Evolutionary conservation across 2,888 invertebrate genomes (phyloP), one percentile per base, ranked within the genome.

Genomic region (Prostheceraeus crozeri): DNA sequence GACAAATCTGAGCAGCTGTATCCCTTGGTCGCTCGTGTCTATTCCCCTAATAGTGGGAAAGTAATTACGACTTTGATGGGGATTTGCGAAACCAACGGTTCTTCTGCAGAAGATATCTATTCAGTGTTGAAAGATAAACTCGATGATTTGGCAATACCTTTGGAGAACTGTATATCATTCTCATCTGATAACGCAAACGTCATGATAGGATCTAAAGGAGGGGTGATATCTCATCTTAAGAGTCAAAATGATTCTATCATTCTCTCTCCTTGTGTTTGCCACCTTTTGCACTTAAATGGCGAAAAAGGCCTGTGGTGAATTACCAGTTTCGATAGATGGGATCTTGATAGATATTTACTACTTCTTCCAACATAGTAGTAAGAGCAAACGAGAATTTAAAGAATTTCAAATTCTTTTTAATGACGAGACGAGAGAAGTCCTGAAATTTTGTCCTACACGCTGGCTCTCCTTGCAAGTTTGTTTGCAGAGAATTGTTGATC

Each of bases 381-480:
- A 40, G 6, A 16, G 40, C 19, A 48, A 48, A 21, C 25, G 28
- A 48, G 4, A 6, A 4, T 48, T 48, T 4, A 8, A 48, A 19
- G 19, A 48, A 21, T 48, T 48, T 48, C 48, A 48, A 21, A 11
- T 48, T 19, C 23, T 48, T 4, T 48, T 16, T 6, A 30, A 21
- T 19, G 28, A 48, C 14, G 23, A 48, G 4, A 48, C 48, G 4
- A 48, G 28, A 6, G 8, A 19, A 10, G 25, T 48, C 6, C 23
- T 48, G 4, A 48, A 48, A 23, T 30, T 28, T 48, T 48, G 48
- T 14, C 23, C 48, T 6, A 48, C 48, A 3, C 48, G 48, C 10
- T 48, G 48, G 14, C 48, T 48, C 4, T 48, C 48, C 25, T 14
- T 48, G 4, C 3, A 10, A 6, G 28, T 48, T 23, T 48, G 48